A percentile compares a stretch with the other conserved stretches of the same genome.
Evolutionary conservation across 2,888 invertebrate genomes (phyloP).

Genomic region (Tethea ocularis): DNA sequence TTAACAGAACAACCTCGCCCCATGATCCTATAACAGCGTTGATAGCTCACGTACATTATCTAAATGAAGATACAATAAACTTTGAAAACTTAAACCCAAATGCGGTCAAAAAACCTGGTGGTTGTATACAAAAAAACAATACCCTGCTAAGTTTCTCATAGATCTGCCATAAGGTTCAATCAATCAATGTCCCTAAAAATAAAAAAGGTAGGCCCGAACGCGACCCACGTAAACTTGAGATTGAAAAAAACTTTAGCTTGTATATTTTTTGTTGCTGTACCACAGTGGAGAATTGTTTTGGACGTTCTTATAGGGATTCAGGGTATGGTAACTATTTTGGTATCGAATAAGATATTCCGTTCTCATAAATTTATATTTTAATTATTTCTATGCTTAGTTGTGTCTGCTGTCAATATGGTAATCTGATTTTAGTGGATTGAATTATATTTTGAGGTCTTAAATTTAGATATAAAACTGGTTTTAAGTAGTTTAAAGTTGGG

Average conservation of each 20-base stretch:
- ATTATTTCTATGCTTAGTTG: not conserved
- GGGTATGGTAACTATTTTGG: constrained; percentile 51
- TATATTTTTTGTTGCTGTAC: constrained; percentile 67
- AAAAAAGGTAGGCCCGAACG: constrained; percentile 70
- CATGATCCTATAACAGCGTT: constrained; percentile 30
- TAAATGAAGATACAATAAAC: constrained; percentile 79
- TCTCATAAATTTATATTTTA: constrained; percentile 12
- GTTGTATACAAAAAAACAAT: constrained; percentile 68
- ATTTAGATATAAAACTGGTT: not conserved
- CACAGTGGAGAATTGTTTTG: constrained; percentile 64
- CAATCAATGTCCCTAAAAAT: constrained; percentile 81
- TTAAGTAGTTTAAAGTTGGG: no score
- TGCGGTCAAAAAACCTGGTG: constrained; percentile 44
- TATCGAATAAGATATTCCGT: constrained; percentile 35
- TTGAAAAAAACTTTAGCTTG: constrained; percentile 67
- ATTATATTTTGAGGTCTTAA: not conserved
- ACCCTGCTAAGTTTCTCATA: constrained; percentile 74
- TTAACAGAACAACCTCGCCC: constrained; percentile 12
- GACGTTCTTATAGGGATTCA: constrained; percentile 60
- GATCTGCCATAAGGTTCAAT: constrained; percentile 77
- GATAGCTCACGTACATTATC: constrained; percentile 53
- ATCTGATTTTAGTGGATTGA: not conserved
- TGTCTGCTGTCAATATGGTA: not conserved
- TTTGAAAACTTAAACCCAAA: constrained; percentile 51
- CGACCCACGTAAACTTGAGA: constrained; percentile 79